These are phyloP conservation scores for Hyposoter dolosus DNA, from an alignment of 2,888 invertebrate genomes.

Conservation along the genomic window DNA sequence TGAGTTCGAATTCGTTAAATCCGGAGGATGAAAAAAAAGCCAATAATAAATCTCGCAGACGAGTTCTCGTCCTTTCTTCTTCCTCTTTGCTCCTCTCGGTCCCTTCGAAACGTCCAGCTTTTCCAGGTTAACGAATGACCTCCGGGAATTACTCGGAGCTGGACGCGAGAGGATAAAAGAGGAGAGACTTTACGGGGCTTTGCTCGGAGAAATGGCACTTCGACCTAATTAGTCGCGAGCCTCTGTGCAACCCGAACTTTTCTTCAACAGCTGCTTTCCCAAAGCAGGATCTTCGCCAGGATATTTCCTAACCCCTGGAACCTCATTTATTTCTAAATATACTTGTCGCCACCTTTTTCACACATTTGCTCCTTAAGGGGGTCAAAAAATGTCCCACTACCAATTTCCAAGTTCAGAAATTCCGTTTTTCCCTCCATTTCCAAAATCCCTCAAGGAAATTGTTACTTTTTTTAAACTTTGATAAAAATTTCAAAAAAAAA, in stretches of 20 bases:
- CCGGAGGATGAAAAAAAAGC: slow-evolving; percentile 49
- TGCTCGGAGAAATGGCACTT: slow-evolving; percentile 48
- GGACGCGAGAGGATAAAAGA: slow-evolving; percentile 33
- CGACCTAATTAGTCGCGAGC: slow-evolving; percentile 62
- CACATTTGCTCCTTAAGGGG: neutral
- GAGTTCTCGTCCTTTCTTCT: neutral
- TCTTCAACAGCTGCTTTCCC: neutral
- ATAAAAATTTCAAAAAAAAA: neutral
- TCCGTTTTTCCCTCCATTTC: no score
- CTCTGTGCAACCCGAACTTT: slow-evolving; percentile 13
- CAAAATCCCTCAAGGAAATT: no score
- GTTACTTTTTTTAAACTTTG: no score
- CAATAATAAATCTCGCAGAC: slow-evolving; percentile 58
- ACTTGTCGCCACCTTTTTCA: neutral
- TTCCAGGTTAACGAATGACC: slow-evolving; percentile 68
- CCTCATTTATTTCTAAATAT: neutral
- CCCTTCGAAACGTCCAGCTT: slow-evolving; percentile 42
- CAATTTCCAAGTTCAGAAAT: no score
- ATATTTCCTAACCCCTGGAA: neutral
- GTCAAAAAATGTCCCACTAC: neutral
- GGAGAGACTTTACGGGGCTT: slow-evolving; percentile 48
- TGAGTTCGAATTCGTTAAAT: neutral
- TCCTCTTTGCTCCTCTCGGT: neutral
- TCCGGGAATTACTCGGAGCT: slow-evolving; percentile 63
- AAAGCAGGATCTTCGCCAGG: neutral